Percentiles rank a stretch among this genome's conserved stretches.
These are phyloP conservation scores for Bradysia coprophila DNA, from an alignment of 1,140 invertebrate species.

Conservation along the genomic window DNA sequence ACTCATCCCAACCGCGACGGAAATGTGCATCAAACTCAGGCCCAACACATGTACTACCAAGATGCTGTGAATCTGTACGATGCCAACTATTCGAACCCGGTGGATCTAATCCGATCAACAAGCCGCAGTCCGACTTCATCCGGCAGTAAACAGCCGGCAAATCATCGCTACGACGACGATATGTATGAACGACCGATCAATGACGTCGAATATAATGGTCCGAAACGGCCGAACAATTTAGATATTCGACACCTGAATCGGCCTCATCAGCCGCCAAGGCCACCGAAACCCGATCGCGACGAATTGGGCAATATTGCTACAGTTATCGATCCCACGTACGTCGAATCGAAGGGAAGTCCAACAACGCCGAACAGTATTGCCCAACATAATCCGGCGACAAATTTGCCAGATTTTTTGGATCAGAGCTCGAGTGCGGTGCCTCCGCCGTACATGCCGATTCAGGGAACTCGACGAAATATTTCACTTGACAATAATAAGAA, in stretches of 20 bases:
- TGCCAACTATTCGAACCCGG: slow-evolving; percentile 23
- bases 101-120: slow-evolving; percentile 17
- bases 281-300: slow-evolving; percentile 13
- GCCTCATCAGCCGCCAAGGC: slow-evolving; percentile 1
- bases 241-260: slow-evolving; percentile 1
- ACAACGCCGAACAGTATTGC: neutral
- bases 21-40: no score
- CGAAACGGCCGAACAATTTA: slow-evolving; percentile 11
- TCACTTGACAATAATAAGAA: slow-evolving; percentile 30
- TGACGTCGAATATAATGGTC: neutral
- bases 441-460: slow-evolving; percentile 62
- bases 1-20: slow-evolving; percentile 4
- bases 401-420: neutral
- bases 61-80: slow-evolving; percentile 7
- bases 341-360: neutral
- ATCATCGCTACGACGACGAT: slow-evolving; percentile 13
- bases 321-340: slow-evolving; percentile 27
- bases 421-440: slow-evolving; percentile 32
- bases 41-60: neutral
- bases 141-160: slow-evolving; percentile 16
- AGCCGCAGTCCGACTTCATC: slow-evolving; percentile 13
- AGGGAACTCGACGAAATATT: slow-evolving; percentile 45
- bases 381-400: no score
- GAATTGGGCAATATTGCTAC: slow-evolving; percentile 23
- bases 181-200: slow-evolving; percentile 8